Evolutionary conservation across 2,888 invertebrate species (phyloP).

Genomic region (Hetaerina titia): DNA sequence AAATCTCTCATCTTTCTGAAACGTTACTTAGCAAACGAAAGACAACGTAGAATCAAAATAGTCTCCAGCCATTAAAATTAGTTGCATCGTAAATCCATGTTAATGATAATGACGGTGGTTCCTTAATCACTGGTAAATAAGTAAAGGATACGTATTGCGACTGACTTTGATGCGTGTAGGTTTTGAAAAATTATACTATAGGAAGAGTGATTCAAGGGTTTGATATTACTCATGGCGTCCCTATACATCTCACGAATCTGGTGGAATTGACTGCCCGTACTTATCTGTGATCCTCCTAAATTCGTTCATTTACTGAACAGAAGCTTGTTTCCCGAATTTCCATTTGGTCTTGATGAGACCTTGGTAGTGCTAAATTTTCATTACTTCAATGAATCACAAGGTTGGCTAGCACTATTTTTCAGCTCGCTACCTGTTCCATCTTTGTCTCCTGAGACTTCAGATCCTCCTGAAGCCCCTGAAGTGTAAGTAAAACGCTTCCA

Average conservation of each 20-base stretch:
- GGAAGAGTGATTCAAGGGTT: no score
- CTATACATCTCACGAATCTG: not conserved
- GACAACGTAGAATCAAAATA: no score
- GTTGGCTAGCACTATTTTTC: not conserved
- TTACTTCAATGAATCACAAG: not conserved
- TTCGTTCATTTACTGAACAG: not conserved
- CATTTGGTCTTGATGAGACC: not conserved
- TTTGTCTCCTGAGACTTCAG: not conserved
- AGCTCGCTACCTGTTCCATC: not conserved
- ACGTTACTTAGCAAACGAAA: no score
- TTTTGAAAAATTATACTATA: no score
- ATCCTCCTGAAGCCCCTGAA: not conserved
- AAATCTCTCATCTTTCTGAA: no score
- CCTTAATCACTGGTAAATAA: no score
- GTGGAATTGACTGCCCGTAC: not conserved
- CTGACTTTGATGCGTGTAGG: no score
- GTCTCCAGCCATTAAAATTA: no score
- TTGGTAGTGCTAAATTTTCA: not conserved
- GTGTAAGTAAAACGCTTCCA: not conserved
- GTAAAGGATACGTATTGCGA: no score
- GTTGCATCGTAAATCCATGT: no score
- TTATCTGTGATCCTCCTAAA: not conserved
- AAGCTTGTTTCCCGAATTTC: not conserved
- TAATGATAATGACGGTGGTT: no score
- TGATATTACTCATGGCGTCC: no score